phyloP scores from a whole-genome alignment of 2,113 vertebrate species.

The Notechis scutatus region DNA sequence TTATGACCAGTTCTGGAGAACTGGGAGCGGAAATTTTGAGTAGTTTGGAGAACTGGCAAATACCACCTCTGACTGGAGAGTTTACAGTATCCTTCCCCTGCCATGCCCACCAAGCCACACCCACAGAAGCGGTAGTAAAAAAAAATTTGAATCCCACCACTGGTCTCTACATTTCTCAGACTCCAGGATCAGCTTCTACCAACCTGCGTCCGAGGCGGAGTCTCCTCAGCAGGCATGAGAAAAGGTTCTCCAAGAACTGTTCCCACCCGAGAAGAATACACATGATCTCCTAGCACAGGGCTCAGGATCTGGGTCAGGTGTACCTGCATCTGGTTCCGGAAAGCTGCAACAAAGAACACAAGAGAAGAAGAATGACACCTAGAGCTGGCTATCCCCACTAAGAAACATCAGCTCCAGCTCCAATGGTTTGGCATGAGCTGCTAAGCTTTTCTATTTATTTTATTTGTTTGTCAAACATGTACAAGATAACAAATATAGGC shows the following conservation, averaged over 20 bases:
- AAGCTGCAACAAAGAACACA: conserved; percentile 48
- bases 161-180: background rate
- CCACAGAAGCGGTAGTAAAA: too few relatives aligned
- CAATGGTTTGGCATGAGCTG: background rate
- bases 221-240: conserved; percentile 31
- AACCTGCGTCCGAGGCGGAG: conserved; percentile 47
- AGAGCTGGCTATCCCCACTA: fast-evolving
- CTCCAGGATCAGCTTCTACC: background rate
- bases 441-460: background rate
- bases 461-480: too few relatives aligned
- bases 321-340: conserved; percentile 66
- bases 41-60: too few relatives aligned
- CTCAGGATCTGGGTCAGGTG: conserved; percentile 70
- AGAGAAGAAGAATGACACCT: fast-evolving
- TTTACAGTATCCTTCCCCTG: too few relatives aligned
- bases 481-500: too few relatives aligned
- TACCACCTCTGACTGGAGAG: too few relatives aligned
- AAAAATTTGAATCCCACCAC: too few relatives aligned
- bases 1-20: too few relatives aligned
- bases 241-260: conserved; percentile 70
- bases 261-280: conserved; percentile 55
- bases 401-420: background rate
- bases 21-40: too few relatives aligned
- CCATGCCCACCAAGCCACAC: too few relatives aligned
- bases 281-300: conserved; percentile 68